Conservation (phyloP, 2,888 invertebrate species). For the Ectemnius lituratus region DNA sequence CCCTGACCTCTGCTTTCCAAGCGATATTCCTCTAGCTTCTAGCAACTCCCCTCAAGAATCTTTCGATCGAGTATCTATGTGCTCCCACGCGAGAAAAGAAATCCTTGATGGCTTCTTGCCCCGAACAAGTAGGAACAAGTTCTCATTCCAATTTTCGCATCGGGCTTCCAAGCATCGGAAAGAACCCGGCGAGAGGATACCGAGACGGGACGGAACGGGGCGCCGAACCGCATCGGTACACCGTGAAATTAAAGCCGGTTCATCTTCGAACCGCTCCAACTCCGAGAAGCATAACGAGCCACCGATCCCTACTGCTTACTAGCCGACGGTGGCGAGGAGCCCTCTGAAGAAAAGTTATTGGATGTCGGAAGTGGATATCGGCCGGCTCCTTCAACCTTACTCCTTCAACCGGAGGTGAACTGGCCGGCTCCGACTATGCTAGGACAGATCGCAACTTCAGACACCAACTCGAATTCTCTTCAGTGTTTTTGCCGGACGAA, state of each 20-base stretch:
- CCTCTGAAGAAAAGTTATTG: slow-evolving; percentile 45
- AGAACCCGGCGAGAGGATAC: too few species aligned
- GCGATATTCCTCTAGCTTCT: too few species aligned
- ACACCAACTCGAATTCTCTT: too few species aligned
- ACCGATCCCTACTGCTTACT: slow-evolving; percentile 23
- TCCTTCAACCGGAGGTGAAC: slow-evolving; percentile 20
- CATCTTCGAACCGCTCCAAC: slow-evolving; percentile 20
- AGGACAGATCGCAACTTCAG: too few species aligned
- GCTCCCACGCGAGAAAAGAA: too few species aligned
- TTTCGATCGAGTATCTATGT: too few species aligned
- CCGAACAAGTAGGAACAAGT: background rate
- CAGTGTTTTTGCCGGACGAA: too few species aligned
- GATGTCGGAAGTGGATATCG: slow-evolving; percentile 34
- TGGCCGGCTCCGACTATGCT: background rate
- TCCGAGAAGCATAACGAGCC: slow-evolving; percentile 50
- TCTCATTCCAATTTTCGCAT: background rate
- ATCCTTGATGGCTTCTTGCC: background rate
- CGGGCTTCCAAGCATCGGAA: background rate
- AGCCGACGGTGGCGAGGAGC: slow-evolving; percentile 11
- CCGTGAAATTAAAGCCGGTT: slow-evolving; percentile 52
- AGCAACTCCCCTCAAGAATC: too few species aligned
- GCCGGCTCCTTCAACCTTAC: background rate
- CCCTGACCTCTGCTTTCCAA: background rate
- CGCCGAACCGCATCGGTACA: slow-evolving; percentile 35
- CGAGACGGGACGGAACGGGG: background rate